Percentiles rank a stretch among this genome's conserved stretches.
Conservation (phyloP, 2,888 invertebrate species). For the Trissolcus brochymenae region DNA sequence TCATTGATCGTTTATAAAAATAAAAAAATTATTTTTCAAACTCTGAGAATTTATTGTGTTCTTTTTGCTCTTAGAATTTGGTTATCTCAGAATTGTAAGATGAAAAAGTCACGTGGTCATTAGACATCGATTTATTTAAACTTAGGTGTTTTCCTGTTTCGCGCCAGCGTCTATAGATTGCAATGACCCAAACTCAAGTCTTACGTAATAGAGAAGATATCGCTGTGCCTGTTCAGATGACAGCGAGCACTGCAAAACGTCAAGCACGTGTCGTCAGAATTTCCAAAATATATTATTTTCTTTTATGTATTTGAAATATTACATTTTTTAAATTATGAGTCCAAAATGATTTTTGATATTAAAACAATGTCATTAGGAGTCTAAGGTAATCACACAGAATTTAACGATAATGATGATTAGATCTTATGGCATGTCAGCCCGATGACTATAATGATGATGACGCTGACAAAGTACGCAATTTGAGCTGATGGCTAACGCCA, state of each 20-base stretch:
- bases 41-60: too few relatives aligned
- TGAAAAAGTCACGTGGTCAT: background rate
- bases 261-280: slow-evolving; percentile 22
- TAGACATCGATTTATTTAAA: slow-evolving; percentile 46
- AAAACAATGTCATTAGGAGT: slow-evolving; percentile 33
- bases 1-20: too few relatives aligned
- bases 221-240: slow-evolving; percentile 43
- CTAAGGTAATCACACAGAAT: slow-evolving; percentile 11
- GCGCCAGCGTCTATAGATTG: slow-evolving; percentile 42
- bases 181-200: slow-evolving; percentile 50
- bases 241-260: slow-evolving; percentile 23
- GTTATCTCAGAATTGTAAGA: background rate
- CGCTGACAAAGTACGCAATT: slow-evolving; percentile 44
- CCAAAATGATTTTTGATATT: too few relatives aligned
- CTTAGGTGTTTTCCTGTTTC: slow-evolving; percentile 36
- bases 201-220: slow-evolving; percentile 41
- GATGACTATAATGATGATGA: slow-evolving; percentile 66
- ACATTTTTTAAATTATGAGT: background rate
- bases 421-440: slow-evolving; percentile 39
- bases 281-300: slow-evolving; percentile 3
- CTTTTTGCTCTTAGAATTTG: too few relatives aligned
- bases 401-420: slow-evolving; percentile 59
- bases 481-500: slow-evolving; percentile 71
- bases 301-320: background rate
- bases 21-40: too few relatives aligned